Evolutionary conservation across 2,888 invertebrate genomes (phyloP).

Genomic region (Andrena bucephala): DNA sequence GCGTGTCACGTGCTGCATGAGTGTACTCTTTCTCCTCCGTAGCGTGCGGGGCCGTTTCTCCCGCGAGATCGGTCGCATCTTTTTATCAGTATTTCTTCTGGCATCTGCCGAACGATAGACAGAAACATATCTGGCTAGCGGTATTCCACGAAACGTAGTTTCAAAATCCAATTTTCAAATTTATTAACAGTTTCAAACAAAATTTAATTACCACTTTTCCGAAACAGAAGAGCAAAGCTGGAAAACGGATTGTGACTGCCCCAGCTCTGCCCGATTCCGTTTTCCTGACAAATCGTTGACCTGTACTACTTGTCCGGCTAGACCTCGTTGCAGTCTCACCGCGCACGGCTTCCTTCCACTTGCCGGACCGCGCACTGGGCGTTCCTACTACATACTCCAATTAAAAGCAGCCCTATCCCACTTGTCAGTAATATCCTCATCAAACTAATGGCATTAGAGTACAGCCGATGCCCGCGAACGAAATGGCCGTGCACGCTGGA

Average conservation of each 20-base stretch:
- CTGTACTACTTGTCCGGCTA: background rate
- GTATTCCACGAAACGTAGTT: background rate
- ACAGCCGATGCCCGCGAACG: background rate
- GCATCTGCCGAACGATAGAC: background rate
- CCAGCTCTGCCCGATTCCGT: background rate
- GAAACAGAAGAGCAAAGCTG: no score
- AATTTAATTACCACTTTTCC: background rate
- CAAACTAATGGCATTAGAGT: background rate
- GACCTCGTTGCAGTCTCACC: no score
- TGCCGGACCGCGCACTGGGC: no score
- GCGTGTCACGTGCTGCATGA: conserved; percentile 62
- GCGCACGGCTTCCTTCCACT: no score
- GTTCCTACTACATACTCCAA: no score
- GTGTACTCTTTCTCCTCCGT: conserved; percentile 55
- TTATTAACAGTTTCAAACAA: background rate
- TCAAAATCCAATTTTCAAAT: no score
- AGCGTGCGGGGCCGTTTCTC: conserved; percentile 48
- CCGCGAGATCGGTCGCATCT: background rate
- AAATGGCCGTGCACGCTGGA: conserved; percentile 40
- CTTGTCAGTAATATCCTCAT: background rate
- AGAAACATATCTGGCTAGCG: background rate
- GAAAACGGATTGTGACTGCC: no score
- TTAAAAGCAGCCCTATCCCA: background rate
- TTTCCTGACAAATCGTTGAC: background rate
- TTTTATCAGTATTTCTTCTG: background rate